Percentiles rank a stretch among this genome's conserved stretches.
Evolutionary conservation across 2,797 vertebrate species (phyloP).

Genomic region (Chelonia mydas): DNA sequence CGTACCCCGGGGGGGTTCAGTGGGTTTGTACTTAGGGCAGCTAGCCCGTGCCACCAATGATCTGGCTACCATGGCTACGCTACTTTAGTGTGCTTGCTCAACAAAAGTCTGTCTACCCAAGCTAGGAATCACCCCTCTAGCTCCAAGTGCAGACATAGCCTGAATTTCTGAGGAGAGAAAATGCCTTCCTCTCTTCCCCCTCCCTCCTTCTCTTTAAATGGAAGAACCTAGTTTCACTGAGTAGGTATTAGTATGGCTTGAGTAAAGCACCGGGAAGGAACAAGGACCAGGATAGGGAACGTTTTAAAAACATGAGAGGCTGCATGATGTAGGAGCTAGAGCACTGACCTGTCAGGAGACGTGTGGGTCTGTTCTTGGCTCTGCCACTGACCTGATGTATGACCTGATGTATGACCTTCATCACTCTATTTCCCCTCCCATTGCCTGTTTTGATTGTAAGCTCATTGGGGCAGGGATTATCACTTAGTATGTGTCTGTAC

Average conservation of each 20-base stretch:
- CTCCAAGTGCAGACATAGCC: neutral
- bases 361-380: neutral
- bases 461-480: neutral
- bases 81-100: neutral
- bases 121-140: neutral
- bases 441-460: fast-evolving
- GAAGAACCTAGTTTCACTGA: neutral
- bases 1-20: too few relatives aligned
- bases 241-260: neutral
- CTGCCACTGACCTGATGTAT: fast-evolving
- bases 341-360: fast-evolving
- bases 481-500: neutral
- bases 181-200: neutral
- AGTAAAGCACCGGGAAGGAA: neutral
- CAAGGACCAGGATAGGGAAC: neutral
- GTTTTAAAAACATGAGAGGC: fast-evolving
- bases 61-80: neutral
- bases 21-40: neutral
- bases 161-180: neutral
- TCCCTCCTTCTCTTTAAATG: neutral
- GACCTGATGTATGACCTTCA: too few relatives aligned
- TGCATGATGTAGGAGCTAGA: fast-evolving
- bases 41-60: neutral
- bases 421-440: neutral
- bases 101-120: neutral